Evolutionary conservation across 2,888 invertebrate species (phyloP).

Genomic region (Idaea dimidiata): DNA sequence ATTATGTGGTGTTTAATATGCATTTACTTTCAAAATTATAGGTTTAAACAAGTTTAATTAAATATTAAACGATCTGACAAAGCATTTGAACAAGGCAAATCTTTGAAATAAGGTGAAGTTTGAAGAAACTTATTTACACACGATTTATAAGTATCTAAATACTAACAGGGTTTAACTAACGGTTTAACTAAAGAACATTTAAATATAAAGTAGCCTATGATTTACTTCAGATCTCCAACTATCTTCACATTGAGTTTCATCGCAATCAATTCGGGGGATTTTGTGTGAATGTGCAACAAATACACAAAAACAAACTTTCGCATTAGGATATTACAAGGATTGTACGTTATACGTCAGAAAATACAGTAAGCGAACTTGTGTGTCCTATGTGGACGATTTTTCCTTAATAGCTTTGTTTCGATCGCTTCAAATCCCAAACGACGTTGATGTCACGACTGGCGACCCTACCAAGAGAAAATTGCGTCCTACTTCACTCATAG

Average conservation of each 20-base stretch:
- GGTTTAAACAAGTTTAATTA: neutral
- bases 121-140: neutral
- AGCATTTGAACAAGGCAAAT: neutral
- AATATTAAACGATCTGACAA: neutral
- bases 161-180: neutral
- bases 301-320: no score
- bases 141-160: neutral
- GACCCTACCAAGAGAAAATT: neutral
- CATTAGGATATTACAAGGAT: no score
- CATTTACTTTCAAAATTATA: neutral
- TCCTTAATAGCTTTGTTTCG: neutral
- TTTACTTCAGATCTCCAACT: no score
- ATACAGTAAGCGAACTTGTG: no score
- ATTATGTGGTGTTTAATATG: neutral
- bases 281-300: no score
- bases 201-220: no score
- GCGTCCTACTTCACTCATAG: neutral
- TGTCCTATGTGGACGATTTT: neutral
- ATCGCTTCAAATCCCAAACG: neutral
- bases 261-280: no score
- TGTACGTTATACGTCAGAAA: no score
- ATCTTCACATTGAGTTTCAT: no score
- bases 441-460: neutral
- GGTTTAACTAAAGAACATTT: no score
- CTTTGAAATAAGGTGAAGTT: neutral